phyloP scores from a whole-genome alignment of 92 coral and sea anemone species.

The Montipora capitata region DNA sequence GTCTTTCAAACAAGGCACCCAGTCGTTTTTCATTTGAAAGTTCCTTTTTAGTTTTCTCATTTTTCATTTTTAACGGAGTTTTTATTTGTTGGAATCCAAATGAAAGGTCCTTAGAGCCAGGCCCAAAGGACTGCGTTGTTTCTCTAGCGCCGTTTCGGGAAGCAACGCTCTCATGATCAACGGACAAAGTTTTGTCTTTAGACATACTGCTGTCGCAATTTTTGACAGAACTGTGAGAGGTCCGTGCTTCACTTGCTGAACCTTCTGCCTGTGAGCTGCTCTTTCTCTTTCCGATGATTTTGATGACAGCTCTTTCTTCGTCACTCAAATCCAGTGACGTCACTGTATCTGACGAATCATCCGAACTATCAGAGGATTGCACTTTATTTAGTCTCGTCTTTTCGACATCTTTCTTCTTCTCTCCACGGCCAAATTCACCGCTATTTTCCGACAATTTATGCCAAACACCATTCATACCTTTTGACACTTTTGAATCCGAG shows the following conservation, averaged over 20 bases:
- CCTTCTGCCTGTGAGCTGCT: too few relatives aligned
- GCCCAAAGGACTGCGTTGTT: background rate
- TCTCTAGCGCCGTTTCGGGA: background rate
- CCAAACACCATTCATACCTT: background rate
- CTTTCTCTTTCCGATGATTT: background rate
- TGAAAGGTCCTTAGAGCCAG: background rate
- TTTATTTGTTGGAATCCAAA: background rate
- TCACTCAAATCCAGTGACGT: background rate
- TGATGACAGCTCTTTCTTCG: background rate
- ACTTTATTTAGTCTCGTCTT: background rate
- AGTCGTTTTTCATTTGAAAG: constrained; percentile 89
- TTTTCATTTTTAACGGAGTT: background rate
- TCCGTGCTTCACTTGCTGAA: too few relatives aligned
- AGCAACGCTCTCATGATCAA: too few relatives aligned
- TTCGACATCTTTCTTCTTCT: background rate
- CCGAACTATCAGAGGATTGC: constrained; percentile 6
- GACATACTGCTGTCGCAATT: too few relatives aligned
- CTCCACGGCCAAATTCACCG: background rate
- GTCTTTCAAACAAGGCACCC: constrained; percentile 79
- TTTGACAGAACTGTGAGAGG: background rate
- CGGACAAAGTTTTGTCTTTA: background rate
- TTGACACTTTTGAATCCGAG: background rate
- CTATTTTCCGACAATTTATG: background rate
- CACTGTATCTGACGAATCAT: background rate
- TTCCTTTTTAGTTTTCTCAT: constrained; percentile 51